These are phyloP conservation scores for Trididemnum nubilum DNA, from an alignment of 23 tunicate species.

Conservation along the genomic window DNA sequence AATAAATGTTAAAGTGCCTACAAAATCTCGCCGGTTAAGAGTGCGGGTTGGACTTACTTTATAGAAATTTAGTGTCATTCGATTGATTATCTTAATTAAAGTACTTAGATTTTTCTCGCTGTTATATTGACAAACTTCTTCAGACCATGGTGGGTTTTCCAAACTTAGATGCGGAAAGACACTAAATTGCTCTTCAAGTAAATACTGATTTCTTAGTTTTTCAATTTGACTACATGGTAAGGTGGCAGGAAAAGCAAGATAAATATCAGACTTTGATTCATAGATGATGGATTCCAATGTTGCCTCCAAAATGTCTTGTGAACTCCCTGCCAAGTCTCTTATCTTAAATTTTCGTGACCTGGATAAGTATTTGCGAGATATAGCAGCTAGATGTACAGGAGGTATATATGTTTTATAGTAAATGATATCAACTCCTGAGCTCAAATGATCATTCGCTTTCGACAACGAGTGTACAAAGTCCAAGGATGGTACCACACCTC, in stretches of 20 bases:
- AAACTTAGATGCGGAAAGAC: slow-evolving; percentile 31
- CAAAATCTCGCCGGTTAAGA: too few relatives aligned
- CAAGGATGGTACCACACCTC: slow-evolving; percentile 54
- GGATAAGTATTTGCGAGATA: not conserved
- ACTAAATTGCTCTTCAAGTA: not conserved
- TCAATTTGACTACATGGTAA: slow-evolving; percentile 8
- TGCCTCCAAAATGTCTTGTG: slow-evolving; percentile 7
- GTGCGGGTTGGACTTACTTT: too few relatives aligned
- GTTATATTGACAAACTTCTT: not conserved
- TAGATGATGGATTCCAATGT: not conserved
- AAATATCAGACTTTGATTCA: not conserved
- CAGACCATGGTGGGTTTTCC: slow-evolving; percentile 36
- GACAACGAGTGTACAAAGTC: slow-evolving; percentile 33
- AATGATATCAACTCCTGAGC: not conserved
- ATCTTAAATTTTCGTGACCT: not conserved
- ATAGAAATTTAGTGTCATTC: too few relatives aligned
- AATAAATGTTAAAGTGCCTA: too few relatives aligned
- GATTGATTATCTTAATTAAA: too few relatives aligned
- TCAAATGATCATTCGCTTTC: slow-evolving; percentile 15
- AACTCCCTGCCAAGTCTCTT: slow-evolving; percentile 37
- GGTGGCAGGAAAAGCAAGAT: slow-evolving; percentile 36
- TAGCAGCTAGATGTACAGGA: slow-evolving; percentile 41
- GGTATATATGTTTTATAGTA: slow-evolving; percentile 58
- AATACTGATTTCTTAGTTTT: slow-evolving; percentile 7
- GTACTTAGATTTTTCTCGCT: too few relatives aligned